Base-by-base conservation (phyloP, 2,113 vertebrate genomes). In the Solenodon paradoxus region DNA sequence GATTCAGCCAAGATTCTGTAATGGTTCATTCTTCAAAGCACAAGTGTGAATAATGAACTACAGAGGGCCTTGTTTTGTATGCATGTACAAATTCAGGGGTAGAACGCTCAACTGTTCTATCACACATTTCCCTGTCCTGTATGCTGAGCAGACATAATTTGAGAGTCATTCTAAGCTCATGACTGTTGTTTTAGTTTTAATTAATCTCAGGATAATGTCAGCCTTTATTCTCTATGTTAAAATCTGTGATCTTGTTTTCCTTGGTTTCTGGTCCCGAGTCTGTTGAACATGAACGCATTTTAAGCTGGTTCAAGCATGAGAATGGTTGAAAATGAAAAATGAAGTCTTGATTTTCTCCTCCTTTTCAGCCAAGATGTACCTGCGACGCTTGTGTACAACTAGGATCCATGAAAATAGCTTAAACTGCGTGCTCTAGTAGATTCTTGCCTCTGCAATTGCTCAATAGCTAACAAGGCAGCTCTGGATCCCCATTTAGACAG, bases 211-310 rank as follows among this genome's bases (percentile, higher is more conserved):
- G 80, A 71, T 69, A 92, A 84, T 0, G 1, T 32, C 88, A 95
- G 40, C 47, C 16, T 74, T 72, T 75, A 26, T 55, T 35, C 19
- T 64, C 87, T 94, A 80, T 42, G 66, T 85, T 95, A 97, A 96
- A 96, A 95, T 47, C 79, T 89, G 66, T 82, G 59, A 77, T 95
- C 82, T 96, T 96, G 97, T 98, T 97, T 97, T 96, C 53, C 92
- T 96, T 97, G 92, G 83, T 94, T 97, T 96, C 95, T 97, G 57
- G 85, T 96, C 95, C 97, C 93, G 95, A 96, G 93, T 97, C 85
- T 95, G 11, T 35, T 42, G 59, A 95, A 16, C 3, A n/a, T 13
- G 51, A 45, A 22, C 64, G 9, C 68, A 19, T 66, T 61, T 85
- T 72, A 66, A 13, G 79, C n/a, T 19, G 17, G 40, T 38, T 15